Evolutionary conservation across 2,113 vertebrate genomes (phyloP), one percentile per base, ranked within the genome.

Genomic region (Pungitius pungitius): DNA sequence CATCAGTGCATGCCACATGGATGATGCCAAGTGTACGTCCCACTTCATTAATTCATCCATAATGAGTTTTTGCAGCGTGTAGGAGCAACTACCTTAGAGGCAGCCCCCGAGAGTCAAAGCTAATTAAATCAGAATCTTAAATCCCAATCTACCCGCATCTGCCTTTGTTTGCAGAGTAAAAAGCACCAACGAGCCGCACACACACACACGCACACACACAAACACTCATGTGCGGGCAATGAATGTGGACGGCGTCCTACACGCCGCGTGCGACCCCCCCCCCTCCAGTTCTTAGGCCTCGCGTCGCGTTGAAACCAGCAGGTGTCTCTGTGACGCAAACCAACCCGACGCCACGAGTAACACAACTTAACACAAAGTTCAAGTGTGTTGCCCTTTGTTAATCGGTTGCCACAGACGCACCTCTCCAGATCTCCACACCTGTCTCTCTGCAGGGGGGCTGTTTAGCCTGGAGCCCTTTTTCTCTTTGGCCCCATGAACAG

Each of bases 11-110:
- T 80, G 85, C 81, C 88, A 88, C 77, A 87, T 67, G 84, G 81
- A 87, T 88, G 87, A 85, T 84, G 87, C 87, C 87, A 89, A 90
- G 78, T 80, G 88, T 72, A 87, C 87, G 80, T 88, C 89, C 90
- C 86, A 83, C 88, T 90, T 91, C 90, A 93, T 92, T 93, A 91
- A 91, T 91, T 92, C 90, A 90, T 81, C 89, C 89, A 90, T 92
- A 92, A 92, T 92, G 91, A 92, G 91, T 88, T 90, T 30, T 82
- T 89, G 88, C 84, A 73, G 87, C 86, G 80, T 89, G 90, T 89
- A 80, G 88, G 87, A 90, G 86, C 84, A 82, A 57, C 88, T 88
- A 91, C 87, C 90, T 91, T 75, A 84, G 84, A 90, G 87, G 77
- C 86, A 71, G 74, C 77, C 86, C n/a, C 85, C 78, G 51, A 73